Base-by-base conservation (phyloP, 2,113 vertebrate species). In the Hippoglossus stenolepis region DNA sequence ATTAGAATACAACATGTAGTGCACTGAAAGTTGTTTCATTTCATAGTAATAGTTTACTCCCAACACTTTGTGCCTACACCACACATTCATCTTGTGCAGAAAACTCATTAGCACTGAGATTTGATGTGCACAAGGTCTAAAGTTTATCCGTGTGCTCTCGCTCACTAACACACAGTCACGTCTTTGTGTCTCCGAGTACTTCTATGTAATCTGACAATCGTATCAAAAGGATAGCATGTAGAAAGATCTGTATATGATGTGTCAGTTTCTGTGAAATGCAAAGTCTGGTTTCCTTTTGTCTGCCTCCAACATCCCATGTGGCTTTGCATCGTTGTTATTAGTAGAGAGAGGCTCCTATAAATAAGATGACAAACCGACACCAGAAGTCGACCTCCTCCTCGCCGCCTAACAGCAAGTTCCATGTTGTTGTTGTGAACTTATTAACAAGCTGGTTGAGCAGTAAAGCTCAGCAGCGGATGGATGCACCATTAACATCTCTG, bases 61-160 rank as follows among this genome's bases (percentile, higher is more conserved):
- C 18, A 8, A 7, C 51, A 11, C 51, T 15, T 5, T 8, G 51
- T n/a, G 20, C 20, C 20, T n/a, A 51, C 14, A 18, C 47, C 47
- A 5, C 15, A 51, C 47, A 21, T 54, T 21, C 49, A 53, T n/a
- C 53, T 4, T 20, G 1, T n/a, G 51, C 53, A 18, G 58, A 64
- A 21, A 43, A 2, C 49, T 69, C 56, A 63, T 67, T 68, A 49
- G n/a, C 14, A 14, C 57, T 38, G 56, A 51, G 43, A 20, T 53
- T 49, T 71, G 67, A 67, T 66, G n/a, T 65, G 65, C 17, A 28
- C 23, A 18, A 26, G 74, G 47, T 75, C 43, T 40, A 43, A 61
- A 60, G 51, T 53, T 9, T 53, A n/a, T 53, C 45, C 15, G 3
- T 51, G 58, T 13, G 47, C 49, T 64, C 58, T 24, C 57, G 40